Evolutionary conservation across 2,888 invertebrate species (phyloP).

Genomic region (Aelia acuminata): DNA sequence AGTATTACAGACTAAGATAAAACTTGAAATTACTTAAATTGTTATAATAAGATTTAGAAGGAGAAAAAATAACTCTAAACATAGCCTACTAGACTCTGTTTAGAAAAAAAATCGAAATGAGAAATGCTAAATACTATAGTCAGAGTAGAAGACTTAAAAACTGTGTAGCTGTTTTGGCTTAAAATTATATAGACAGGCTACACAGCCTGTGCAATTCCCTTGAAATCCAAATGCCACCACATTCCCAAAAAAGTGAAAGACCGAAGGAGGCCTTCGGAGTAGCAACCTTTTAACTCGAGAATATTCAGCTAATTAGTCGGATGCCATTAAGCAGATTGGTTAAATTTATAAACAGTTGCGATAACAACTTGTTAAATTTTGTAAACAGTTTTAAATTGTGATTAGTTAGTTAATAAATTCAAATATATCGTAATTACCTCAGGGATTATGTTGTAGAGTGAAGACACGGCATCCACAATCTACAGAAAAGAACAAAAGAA

Average conservation of each 20-base stretch:
- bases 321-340: too few species aligned
- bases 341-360: too few species aligned
- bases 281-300: neutral
- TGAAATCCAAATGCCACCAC: conserved; percentile 2
- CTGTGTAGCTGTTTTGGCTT: neutral
- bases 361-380: too few species aligned
- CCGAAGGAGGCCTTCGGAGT: neutral
- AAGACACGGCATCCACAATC: neutral
- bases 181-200: neutral
- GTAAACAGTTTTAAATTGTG: neutral
- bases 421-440: neutral
- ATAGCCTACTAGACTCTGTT: neutral
- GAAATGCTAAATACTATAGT: neutral
- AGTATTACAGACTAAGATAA: neutral
- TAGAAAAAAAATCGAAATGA: neutral
- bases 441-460: neutral
- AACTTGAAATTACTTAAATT: too few species aligned
- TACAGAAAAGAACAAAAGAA: neutral
- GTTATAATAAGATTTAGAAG: neutral
- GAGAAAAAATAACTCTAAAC: neutral
- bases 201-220: neutral
- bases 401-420: neutral
- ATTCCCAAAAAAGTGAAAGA: conserved; percentile 20
- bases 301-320: neutral
- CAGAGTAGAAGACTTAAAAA: neutral